Base-by-base conservation (phyloP, 2,113 vertebrate genomes). In the Seriola rivoliana region DNA sequence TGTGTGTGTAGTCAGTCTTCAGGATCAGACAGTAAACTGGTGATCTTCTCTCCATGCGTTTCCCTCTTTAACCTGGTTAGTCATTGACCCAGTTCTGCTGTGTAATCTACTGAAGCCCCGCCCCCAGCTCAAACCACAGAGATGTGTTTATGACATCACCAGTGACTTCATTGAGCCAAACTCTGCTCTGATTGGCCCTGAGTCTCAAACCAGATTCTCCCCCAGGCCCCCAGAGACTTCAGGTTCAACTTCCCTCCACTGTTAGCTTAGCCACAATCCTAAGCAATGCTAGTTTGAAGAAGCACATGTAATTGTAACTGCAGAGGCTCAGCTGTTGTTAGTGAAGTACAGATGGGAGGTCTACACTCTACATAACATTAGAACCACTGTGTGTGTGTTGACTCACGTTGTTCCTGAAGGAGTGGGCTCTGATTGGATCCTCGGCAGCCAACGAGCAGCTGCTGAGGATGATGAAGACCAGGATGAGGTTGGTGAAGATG, bases 391-490 rank as follows among this genome's bases (percentile, higher is more conserved):
- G 29, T 29, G 25, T 25, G 29, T 29, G 29, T 29, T 29, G 29
- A 91, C 97, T 96, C 92, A 98, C 97, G 0, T 96, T 95, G 87
- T 99, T 98, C 40, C 96, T 95, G 90, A 97, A 97, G 38, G 97
- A 97, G 89, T 98, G 97, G 0, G 97, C 95, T 72, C 97, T 95
- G 91, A 99, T 98, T 38, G 97, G 97, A 78, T 98, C 97, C 85
- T 99, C 97, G 0, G 97, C 97, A 0, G 97, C 97, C 94, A 98
- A 68, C 4, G 97, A 99, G 91, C 97, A 96, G 79, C 97, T 98
- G 91, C 97, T 98, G 75, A 98, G 96, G 92, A 99, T 97, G 96
- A 99, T 99, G 96, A 99, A 98, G 91, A 98, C 93, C 38, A 99
- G 96, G 92, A 98, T 98, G 90, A 99, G 96, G 91, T 98, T 99